Evolutionary conservation across 2,797 vertebrate species (phyloP).

Genomic region (Phrynocephalus vlangalii): DNA sequence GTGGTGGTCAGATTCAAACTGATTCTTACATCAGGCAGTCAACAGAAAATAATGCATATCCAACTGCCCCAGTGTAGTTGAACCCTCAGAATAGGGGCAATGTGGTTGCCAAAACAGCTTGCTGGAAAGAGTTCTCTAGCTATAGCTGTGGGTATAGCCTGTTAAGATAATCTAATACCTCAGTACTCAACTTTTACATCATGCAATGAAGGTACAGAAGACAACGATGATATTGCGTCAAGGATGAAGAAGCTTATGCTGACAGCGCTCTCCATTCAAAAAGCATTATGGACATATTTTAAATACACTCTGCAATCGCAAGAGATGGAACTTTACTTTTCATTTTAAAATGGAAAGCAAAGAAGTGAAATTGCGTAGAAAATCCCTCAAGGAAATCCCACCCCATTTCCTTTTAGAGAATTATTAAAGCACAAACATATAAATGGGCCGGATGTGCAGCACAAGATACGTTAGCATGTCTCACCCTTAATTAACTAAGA

Average conservation of each 20-base stretch:
- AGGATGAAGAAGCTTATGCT: background rate
- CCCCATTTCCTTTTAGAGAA: background rate
- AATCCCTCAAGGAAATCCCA: accelerated
- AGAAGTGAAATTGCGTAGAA: background rate
- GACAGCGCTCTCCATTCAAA: background rate
- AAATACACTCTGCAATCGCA: background rate
- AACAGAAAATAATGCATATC: no score
- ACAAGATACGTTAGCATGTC: no score
- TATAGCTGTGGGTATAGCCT: background rate
- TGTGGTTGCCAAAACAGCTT: background rate
- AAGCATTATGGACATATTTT: background rate
- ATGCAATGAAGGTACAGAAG: background rate
- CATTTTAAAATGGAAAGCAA: background rate
- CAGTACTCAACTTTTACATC: no score
- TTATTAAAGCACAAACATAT: background rate
- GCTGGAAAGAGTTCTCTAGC: background rate
- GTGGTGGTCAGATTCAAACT: no score
- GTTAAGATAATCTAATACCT: no score
- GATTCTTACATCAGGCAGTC: no score
- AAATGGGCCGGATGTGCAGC: background rate
- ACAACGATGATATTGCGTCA: background rate
- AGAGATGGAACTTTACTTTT: background rate
- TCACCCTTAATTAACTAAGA: background rate
- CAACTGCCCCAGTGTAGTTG: no score
- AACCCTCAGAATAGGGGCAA: background rate